phyloP scores from a whole-genome alignment of 2,888 invertebrate species.

The Dyspetes luteomarginatus region DNA sequence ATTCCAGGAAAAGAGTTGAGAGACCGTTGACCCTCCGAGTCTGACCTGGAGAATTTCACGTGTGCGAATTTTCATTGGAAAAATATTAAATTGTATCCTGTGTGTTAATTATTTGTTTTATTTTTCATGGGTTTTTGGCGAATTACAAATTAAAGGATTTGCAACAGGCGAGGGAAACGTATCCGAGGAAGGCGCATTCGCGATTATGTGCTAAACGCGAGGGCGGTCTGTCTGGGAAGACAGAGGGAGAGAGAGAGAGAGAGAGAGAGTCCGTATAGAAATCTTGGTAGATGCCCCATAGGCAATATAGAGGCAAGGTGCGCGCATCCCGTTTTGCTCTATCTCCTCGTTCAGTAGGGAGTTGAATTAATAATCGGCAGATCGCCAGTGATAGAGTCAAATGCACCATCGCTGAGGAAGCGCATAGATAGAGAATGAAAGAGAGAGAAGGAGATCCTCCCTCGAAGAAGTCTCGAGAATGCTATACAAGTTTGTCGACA shows the following conservation, averaged over 20 bases:
- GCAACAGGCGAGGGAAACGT: background rate
- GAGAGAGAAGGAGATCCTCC: slow-evolving; percentile 48
- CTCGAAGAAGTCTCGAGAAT: slow-evolving; percentile 46
- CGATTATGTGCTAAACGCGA: slow-evolving; percentile 29
- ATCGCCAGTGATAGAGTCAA: slow-evolving; percentile 76
- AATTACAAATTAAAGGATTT: background rate
- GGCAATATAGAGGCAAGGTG: slow-evolving; percentile 70
- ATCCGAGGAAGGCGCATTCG: no score
- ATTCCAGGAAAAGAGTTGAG: no score
- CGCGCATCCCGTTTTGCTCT: slow-evolving; percentile 45
- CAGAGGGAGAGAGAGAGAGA: slow-evolving; percentile 11
- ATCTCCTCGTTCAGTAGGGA: slow-evolving; percentile 61
- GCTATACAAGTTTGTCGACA: slow-evolving; percentile 8
- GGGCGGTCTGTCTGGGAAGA: slow-evolving; percentile 26
- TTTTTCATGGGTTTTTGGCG: background rate
- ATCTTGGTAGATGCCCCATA: no score
- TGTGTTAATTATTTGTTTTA: background rate
- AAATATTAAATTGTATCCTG: no score
- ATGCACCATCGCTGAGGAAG: slow-evolving; percentile 42
- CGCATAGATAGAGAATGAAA: slow-evolving; percentile 27
- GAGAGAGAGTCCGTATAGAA: slow-evolving; percentile 5
- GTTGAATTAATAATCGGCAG: slow-evolving; percentile 82
- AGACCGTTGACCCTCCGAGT: no score
- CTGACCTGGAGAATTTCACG: no score
- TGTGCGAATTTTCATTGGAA: no score